These are phyloP conservation scores for Radopholus similis DNA, from an alignment of 1,140 invertebrate genomes.

Conservation along the genomic window DNA sequence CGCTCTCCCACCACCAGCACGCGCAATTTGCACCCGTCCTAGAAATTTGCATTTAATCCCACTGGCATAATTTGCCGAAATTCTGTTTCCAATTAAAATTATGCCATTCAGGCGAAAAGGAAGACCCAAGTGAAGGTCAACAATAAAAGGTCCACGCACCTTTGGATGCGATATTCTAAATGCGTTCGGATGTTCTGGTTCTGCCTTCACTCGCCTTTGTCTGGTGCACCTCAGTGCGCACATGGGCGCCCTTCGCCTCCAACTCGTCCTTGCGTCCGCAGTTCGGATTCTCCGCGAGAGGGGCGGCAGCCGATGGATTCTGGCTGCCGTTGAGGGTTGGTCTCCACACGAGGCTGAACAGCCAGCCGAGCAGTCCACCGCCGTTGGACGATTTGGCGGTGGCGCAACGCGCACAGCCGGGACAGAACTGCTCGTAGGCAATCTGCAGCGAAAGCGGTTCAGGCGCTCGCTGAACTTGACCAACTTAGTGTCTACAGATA, in stretches of 20 bases:
- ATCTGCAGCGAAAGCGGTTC: conserved; percentile 11
- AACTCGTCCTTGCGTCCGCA: conserved; percentile 5
- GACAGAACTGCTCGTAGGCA: conserved; percentile 28
- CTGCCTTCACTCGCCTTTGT: background rate
- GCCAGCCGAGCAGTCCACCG: background rate
- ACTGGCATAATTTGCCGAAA: conserved; percentile 1
- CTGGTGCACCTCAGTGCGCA: conserved; percentile 12
- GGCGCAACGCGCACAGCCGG: conserved; percentile 26
- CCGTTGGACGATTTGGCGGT: background rate
- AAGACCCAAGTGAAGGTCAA: no score
- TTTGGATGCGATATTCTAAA: no score
- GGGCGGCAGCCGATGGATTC: background rate
- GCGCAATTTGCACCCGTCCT: conserved; percentile 6
- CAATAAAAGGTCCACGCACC: no score
- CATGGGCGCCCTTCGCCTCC: conserved; percentile 11
- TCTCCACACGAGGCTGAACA: no score
- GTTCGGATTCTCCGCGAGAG: conserved; percentile 2
- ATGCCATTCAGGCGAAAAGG: no score
- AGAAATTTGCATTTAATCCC: background rate
- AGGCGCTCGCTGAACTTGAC: conserved; percentile 16
- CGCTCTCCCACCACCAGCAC: background rate
- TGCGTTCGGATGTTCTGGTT: background rate
- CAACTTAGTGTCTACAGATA: background rate
- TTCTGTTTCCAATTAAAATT: background rate
- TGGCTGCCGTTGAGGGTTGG: no score